Conservation (phyloP, 2,797 vertebrate genomes). For the Sebastes hubbsi region DNA sequence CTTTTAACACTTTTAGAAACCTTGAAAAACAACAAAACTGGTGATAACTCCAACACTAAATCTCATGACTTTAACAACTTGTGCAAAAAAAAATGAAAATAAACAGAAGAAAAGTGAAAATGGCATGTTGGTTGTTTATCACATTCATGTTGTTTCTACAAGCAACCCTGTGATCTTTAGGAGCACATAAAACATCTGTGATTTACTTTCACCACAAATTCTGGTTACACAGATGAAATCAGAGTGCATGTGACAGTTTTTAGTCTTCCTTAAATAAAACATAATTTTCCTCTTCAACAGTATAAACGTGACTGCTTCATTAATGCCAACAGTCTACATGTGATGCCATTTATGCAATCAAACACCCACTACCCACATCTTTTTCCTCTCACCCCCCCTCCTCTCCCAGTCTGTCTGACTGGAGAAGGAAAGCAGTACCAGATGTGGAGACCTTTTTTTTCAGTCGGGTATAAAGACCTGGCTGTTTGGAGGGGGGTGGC, state of each 20-base stretch:
- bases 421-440: slow-evolving; percentile 77
- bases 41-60: not conserved
- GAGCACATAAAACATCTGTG: not conserved
- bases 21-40: slow-evolving; percentile 1
- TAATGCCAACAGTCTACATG: slow-evolving; percentile 20
- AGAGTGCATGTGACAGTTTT: not conserved
- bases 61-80: not conserved
- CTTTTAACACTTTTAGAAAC: slow-evolving; percentile 4
- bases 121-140: not conserved
- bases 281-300: not conserved
- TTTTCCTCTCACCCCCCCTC: slow-evolving; percentile 20
- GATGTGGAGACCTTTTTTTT: slow-evolving; percentile 67
- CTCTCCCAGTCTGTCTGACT: slow-evolving; percentile 54
- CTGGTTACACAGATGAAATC: not conserved
- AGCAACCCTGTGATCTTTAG: not conserved
- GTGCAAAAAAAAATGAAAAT: too few species aligned
- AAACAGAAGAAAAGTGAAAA: not conserved
- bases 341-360: slow-evolving; percentile 44
- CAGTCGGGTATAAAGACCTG: slow-evolving; percentile 67
- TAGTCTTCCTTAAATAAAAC: not conserved
- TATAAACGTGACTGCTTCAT: slow-evolving; percentile 14
- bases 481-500: slow-evolving; percentile 68
- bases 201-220: not conserved
- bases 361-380: slow-evolving; percentile 13
- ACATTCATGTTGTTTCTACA: not conserved